Percentiles rank a stretch among this genome's conserved stretches.
phyloP scores from a whole-genome alignment of 2,888 invertebrate species.

The Spisula solida region DNA sequence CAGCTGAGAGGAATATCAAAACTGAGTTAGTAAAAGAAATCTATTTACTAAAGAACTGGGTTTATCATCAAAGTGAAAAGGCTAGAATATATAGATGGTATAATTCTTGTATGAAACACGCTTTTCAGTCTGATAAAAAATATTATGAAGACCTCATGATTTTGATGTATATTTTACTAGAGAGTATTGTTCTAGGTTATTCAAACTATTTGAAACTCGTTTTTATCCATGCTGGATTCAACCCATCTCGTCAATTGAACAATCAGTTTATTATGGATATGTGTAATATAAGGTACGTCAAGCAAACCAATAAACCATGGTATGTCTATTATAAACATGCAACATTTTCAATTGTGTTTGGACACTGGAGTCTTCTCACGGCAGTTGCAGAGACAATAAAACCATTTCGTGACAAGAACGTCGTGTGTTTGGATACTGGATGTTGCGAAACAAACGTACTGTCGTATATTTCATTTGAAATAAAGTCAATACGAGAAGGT shows the following conservation, averaged over 20 bases:
- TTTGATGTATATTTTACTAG: slow-evolving; percentile 39
- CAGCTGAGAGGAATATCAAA: background rate
- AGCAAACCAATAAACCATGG: slow-evolving; percentile 30
- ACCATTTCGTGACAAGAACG: background rate
- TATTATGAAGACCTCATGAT: slow-evolving; percentile 37
- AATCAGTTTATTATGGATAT: slow-evolving; percentile 11
- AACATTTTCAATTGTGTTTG: slow-evolving; percentile 8
- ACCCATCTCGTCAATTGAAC: background rate
- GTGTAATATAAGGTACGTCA: slow-evolving; percentile 32
- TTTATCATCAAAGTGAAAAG: background rate
- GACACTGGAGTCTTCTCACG: slow-evolving; percentile 25
- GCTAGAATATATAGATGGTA: slow-evolving; percentile 15
- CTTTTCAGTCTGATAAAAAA: slow-evolving; percentile 24
- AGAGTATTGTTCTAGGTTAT: slow-evolving; percentile 34
- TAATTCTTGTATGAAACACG: slow-evolving; percentile 3
- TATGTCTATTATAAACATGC: background rate
- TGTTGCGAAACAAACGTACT: slow-evolving; percentile 30
- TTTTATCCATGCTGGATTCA: slow-evolving; percentile 33
- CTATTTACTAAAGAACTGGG: slow-evolving; percentile 24
- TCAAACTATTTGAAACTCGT: slow-evolving; percentile 18
- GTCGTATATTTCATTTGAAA: slow-evolving; percentile 3
- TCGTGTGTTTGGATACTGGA: slow-evolving; percentile 26
- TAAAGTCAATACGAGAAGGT: background rate
- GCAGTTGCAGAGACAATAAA: background rate
- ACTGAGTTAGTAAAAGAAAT: background rate